Conservation (phyloP, 1,140 invertebrate species). For the Zaprionus taronus region DNA sequence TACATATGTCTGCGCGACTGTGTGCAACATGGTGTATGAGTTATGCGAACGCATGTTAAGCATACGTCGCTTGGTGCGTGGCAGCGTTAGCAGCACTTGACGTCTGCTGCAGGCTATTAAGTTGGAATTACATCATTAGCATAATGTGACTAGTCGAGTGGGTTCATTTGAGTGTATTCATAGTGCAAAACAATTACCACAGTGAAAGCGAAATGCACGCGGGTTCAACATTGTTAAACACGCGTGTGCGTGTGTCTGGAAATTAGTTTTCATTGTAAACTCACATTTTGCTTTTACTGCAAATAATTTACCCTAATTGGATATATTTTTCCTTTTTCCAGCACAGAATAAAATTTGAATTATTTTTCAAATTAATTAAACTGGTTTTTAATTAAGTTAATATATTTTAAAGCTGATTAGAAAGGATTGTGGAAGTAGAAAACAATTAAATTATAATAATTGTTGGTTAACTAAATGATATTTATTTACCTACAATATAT, state of each 20-base stretch:
- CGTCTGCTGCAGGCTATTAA: slow-evolving; percentile 45
- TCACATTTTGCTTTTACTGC: not conserved
- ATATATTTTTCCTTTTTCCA: not conserved
- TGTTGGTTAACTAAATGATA: too few species aligned
- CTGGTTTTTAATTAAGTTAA: not conserved
- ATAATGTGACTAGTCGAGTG: slow-evolving; percentile 36
- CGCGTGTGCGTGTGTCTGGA: not conserved
- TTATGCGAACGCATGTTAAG: slow-evolving; percentile 50
- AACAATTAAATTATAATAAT: not conserved
- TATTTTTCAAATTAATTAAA: not conserved
- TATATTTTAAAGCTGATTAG: not conserved
- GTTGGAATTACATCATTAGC: slow-evolving; percentile 50
- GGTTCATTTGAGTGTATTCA: slow-evolving; percentile 10
- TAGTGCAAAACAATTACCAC: slow-evolving; percentile 12
- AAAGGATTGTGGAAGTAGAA: not conserved
- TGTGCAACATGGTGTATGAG: slow-evolving; percentile 48
- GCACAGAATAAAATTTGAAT: not conserved
- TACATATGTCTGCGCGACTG: not conserved
- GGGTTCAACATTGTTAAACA: not conserved
- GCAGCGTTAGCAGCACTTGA: not conserved
- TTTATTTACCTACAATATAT: too few species aligned
- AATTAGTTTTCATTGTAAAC: slow-evolving; percentile 6
- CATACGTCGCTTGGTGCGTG: slow-evolving; percentile 50
- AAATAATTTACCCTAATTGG: not conserved
- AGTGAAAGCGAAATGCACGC: not conserved